phyloP scores from a whole-genome alignment of 2,888 invertebrate species.

The Euphydryas editha region DNA sequence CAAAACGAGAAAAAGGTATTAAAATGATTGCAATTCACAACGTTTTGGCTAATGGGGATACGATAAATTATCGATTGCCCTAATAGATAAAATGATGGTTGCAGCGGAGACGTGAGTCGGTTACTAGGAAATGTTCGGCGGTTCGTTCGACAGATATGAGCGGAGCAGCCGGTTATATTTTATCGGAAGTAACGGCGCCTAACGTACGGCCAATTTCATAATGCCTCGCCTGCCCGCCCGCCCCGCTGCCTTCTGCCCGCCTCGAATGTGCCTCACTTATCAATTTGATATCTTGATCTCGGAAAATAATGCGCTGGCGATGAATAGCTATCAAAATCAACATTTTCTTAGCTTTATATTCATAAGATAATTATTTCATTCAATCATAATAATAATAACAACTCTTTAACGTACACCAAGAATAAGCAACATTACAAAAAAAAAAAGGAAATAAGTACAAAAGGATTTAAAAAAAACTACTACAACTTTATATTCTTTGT shows the following conservation, averaged over 20 bases:
- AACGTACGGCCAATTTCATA: slow-evolving; percentile 84
- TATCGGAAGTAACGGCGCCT: slow-evolving; percentile 81
- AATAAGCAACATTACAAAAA: too few relatives aligned
- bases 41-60: slow-evolving; percentile 42
- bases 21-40: neutral
- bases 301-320: slow-evolving; percentile 74
- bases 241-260: slow-evolving; percentile 53
- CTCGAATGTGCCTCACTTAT: slow-evolving; percentile 80
- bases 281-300: slow-evolving; percentile 82
- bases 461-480: neutral
- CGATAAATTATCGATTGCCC: slow-evolving; percentile 65
- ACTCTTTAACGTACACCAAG: too few relatives aligned
- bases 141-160: slow-evolving; percentile 79
- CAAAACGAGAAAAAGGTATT: neutral
- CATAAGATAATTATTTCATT: too few relatives aligned
- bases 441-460: too few relatives aligned
- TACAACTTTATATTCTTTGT: neutral
- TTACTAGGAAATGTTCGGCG: slow-evolving; percentile 57
- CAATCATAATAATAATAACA: too few relatives aligned
- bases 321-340: slow-evolving; percentile 54
- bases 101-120: slow-evolving; percentile 63
- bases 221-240: slow-evolving; percentile 65
- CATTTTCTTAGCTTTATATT: too few relatives aligned
- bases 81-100: slow-evolving; percentile 67
- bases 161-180: slow-evolving; percentile 78